Base-by-base conservation (phyloP, 2,113 vertebrate genomes). In the Semnornis frantzii region DNA sequence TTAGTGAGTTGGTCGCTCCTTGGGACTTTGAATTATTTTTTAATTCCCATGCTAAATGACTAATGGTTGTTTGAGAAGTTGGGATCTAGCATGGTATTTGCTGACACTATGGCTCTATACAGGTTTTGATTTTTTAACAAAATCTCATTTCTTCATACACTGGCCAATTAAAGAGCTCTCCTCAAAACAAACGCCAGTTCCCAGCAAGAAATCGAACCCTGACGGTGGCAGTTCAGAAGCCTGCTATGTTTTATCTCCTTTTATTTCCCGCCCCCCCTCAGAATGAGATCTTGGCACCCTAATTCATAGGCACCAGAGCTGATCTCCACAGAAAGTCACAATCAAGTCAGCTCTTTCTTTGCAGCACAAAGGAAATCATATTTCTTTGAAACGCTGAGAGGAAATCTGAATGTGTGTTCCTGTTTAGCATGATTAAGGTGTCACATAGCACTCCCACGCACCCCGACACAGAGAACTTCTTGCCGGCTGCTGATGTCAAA, bases 361-460 rank as follows among this genome's bases (percentile, higher is more conserved):
- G 85, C 93, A 93, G 88, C 85, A 95, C 96, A 96, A 94, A 95
- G 93, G 96, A 96, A 96, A 94, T 95, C 94, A 94, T 92, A 94
- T 96, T 96, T 96, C 96, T 96, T 94, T 96, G 95, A 96, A 96
- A 95, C 8, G 31, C 95, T 2, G 63, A 93, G 63, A 93, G 86
- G 91, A 93, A 95, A 95, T 95, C 85, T 94, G 94, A 97, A 94
- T 92, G 93, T 94, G 93, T 97, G 95, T 95, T 97, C 93, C 95
- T 95, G 91, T 95, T 95, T 94, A 96, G 96, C 94, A 88, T 94
- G 95, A 97, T 97, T 95, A 97, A 96, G 95, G 95, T 97, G 96
- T 95, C 95, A 97, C 93, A 95, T 92, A 95, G 94, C 96, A 95
- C 95, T 95, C 95, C 95, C 95, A 97, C 95, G 30, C 95, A 88